Conservation (phyloP, 2,888 invertebrate species). For the Tetragnatha montana region DNA sequence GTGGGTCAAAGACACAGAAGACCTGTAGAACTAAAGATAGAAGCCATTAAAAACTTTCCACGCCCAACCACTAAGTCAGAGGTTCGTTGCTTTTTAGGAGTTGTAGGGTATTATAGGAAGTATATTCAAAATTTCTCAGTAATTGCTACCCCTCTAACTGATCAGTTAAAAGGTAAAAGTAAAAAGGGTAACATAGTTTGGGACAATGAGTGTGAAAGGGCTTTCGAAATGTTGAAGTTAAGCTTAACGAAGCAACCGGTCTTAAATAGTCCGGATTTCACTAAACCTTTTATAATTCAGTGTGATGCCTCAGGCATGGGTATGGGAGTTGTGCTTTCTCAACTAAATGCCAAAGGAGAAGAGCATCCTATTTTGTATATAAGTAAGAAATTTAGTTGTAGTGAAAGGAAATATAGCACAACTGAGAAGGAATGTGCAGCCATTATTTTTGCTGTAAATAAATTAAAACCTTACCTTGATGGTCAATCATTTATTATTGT, state of each 20-base stretch:
- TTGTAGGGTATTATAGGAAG: background rate
- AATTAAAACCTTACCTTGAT: background rate
- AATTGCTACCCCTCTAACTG: background rate
- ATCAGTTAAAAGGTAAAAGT: background rate
- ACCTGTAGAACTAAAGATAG: background rate
- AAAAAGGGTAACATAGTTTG: background rate
- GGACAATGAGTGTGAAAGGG: background rate
- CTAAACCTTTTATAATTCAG: background rate
- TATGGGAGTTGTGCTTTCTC: slow-evolving; percentile 7
- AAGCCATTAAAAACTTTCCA: background rate
- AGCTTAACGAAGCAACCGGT: background rate
- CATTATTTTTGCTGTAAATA: background rate
- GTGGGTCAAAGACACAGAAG: background rate
- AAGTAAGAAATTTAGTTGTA: background rate
- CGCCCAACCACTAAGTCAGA: background rate
- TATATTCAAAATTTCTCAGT: background rate
- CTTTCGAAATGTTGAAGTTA: background rate
- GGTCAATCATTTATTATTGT: background rate
- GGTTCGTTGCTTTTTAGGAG: background rate
- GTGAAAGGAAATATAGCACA: background rate
- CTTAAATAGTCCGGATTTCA: background rate
- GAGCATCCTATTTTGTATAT: background rate
- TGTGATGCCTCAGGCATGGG: slow-evolving; percentile 28
- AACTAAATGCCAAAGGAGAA: background rate
- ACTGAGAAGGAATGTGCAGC: background rate